These are phyloP conservation scores for Eucera pruinosa DNA, from an alignment of 2,888 invertebrate species.

Conservation along the genomic window DNA sequence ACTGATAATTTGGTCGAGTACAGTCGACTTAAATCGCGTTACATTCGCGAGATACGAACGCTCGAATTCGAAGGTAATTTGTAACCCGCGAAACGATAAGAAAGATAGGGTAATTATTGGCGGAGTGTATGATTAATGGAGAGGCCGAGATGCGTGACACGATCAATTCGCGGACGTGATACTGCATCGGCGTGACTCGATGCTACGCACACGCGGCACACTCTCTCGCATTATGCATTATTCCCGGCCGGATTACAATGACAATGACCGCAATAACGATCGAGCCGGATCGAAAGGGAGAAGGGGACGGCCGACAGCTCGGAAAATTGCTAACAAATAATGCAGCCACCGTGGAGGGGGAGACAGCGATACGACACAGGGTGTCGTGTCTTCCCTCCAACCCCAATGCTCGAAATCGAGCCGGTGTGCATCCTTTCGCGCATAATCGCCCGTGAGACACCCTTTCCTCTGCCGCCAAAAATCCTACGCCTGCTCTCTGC, in stretches of 20 bases:
- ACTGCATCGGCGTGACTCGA: conserved; percentile 54
- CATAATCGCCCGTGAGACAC: conserved; percentile 66
- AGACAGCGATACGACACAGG: conserved; percentile 75
- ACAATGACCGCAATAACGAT: conserved; percentile 82
- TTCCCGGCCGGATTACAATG: conserved; percentile 78
- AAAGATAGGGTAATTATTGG: neutral
- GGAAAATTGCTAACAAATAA: conserved; percentile 84
- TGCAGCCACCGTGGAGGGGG: conserved; percentile 63
- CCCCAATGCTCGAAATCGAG: conserved; percentile 47
- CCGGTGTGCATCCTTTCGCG: conserved; percentile 64
- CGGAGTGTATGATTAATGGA: conserved; percentile 37
- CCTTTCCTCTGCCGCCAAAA: conserved; percentile 21
- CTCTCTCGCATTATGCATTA: conserved; percentile 73
- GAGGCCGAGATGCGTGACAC: conserved; percentile 33
- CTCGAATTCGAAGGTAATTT: no score
- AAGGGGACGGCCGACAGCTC: conserved; percentile 79
- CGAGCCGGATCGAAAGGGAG: conserved; percentile 67
- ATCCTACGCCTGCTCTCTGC: no score
- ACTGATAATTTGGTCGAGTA: no score
- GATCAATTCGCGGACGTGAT: conserved; percentile 58
- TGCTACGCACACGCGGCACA: conserved; percentile 66
- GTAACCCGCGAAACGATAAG: neutral
- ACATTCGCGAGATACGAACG: no score
- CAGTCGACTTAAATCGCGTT: no score
- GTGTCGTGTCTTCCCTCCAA: conserved; percentile 70